phyloP scores from a whole-genome alignment of 2,888 invertebrate genomes.

The Drosophila fulvimacula region DNA sequence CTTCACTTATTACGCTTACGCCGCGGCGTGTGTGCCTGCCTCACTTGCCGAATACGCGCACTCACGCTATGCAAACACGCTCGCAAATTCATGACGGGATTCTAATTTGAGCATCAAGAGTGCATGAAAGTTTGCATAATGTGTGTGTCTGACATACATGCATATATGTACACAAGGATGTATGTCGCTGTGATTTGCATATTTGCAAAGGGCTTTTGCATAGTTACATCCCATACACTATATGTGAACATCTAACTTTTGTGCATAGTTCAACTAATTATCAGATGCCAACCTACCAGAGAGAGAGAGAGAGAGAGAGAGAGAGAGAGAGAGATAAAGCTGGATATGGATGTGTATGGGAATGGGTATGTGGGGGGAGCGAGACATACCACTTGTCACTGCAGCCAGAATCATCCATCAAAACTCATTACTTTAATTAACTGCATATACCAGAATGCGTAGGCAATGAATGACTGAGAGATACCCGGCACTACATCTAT shows the following conservation, averaged over 20 bases:
- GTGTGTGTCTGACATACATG: constrained; percentile 1
- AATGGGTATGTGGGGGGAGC: too few relatives aligned
- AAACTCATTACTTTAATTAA: constrained; percentile 31
- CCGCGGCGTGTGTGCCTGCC: constrained; percentile 30
- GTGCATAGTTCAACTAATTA: constrained; percentile 61
- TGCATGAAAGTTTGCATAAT: not conserved
- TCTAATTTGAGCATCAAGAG: constrained; percentile 2
- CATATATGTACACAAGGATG: not conserved
- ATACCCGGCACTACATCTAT: not conserved
- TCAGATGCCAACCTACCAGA: constrained; percentile 6
- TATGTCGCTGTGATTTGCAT: constrained; percentile 33
- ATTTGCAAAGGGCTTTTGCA: constrained; percentile 46
- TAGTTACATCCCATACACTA: constrained; percentile 43
- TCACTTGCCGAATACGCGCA: constrained; percentile 17
- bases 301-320: not conserved
- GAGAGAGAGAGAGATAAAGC: not conserved
- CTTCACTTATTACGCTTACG: constrained; percentile 54
- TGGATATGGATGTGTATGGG: not conserved
- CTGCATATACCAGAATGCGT: not conserved
- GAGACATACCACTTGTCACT: not conserved
- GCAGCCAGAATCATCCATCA: constrained; percentile 4
- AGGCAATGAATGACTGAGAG: not conserved
- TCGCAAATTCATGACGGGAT: constrained; percentile 6
- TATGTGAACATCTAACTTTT: constrained; percentile 33
- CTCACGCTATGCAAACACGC: constrained; percentile 10